Conservation (phyloP, 2,797 vertebrate genomes). For the Hyperoplus immaculatus region DNA sequence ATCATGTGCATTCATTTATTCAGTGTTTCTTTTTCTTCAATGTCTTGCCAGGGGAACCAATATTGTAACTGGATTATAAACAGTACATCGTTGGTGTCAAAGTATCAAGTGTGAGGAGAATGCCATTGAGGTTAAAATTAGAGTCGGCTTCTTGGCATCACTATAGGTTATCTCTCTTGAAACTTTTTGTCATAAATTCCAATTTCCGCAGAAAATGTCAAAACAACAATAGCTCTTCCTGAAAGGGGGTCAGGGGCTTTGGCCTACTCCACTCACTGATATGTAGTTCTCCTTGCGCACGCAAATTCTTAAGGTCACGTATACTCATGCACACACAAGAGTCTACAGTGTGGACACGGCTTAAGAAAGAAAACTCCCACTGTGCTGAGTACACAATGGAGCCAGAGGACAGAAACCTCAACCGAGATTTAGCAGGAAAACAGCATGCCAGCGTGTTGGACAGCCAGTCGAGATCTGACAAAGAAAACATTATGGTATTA, state of each 20-base stretch:
- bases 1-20: background rate
- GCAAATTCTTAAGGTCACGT: constrained; percentile 73
- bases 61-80: background rate
- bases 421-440: constrained; percentile 65
- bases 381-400: constrained; percentile 67
- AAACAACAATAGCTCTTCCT: constrained; percentile 82
- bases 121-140: constrained; percentile 61
- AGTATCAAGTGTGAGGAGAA: constrained; percentile 47
- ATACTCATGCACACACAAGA: constrained; percentile 25
- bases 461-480: constrained; percentile 52
- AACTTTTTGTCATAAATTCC: constrained; percentile 70
- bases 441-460: constrained; percentile 59
- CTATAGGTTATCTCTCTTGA: constrained; percentile 68
- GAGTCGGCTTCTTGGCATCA: constrained; percentile 46
- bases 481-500: constrained; percentile 75
- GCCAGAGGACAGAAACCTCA: constrained; percentile 66
- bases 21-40: background rate
- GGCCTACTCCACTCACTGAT: constrained; percentile 23
- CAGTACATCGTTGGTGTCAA: background rate
- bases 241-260: constrained; percentile 47
- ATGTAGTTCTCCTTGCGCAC: constrained; percentile 48
- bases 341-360: constrained; percentile 32
- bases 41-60: constrained; percentile 13
- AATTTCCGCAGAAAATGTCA: constrained; percentile 80
- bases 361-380: constrained; percentile 59